Evolutionary conservation across 2,113 vertebrate species (phyloP).

Genomic region (Scolopax mira): DNA sequence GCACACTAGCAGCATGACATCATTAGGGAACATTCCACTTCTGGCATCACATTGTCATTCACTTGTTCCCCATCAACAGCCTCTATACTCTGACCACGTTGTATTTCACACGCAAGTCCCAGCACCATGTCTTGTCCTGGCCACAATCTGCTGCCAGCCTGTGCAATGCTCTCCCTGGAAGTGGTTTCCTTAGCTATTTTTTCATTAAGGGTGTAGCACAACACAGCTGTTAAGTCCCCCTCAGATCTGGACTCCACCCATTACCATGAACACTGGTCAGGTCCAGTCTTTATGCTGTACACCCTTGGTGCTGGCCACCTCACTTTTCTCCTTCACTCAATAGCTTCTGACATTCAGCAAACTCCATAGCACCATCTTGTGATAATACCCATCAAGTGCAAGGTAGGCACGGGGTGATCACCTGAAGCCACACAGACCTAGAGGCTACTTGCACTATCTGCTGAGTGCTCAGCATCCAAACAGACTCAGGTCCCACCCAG

Average conservation of each 20-base stretch:
- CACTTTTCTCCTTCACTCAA: not conserved
- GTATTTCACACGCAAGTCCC: not conserved
- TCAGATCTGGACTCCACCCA: not conserved
- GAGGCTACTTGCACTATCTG: not conserved
- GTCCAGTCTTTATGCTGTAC: not conserved
- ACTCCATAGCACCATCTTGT: slow-evolving; percentile 62
- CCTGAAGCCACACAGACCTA: not conserved
- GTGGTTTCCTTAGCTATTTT: not conserved
- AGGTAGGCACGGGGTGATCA: not conserved
- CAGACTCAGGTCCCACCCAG: not conserved
- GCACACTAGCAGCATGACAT: not conserved
- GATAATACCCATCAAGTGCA: not conserved
- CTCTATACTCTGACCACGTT: not conserved
- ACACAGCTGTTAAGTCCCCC: not conserved
- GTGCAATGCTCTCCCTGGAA: not conserved
- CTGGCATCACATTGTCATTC: not conserved
- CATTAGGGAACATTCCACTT: not conserved
- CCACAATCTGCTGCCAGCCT: not conserved
- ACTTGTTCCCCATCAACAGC: not conserved
- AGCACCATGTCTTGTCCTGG: not conserved
- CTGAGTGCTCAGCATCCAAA: not conserved
- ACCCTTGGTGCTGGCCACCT: not conserved
- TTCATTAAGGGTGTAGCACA: not conserved
- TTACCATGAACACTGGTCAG: not conserved
- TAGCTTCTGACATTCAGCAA: not conserved